Conservation (phyloP, 2,797 vertebrate genomes). For the Cyclopterus lumpus region DNA sequence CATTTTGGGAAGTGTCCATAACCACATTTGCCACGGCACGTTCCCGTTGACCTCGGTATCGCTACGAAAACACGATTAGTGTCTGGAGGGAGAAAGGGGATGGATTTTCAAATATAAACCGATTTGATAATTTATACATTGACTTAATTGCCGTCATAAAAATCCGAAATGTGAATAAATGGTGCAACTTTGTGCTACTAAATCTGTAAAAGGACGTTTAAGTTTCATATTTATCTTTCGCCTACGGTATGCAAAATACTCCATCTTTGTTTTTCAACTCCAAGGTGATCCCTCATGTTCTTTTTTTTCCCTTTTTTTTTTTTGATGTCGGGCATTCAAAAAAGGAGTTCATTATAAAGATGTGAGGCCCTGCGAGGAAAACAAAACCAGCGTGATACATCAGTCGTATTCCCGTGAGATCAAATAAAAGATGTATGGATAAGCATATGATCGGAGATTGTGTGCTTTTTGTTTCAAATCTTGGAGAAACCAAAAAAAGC, state of each 20-base stretch:
- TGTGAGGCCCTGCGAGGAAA: constrained; percentile 55
- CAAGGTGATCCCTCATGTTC: constrained; percentile 17
- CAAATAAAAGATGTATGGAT: constrained; percentile 50
- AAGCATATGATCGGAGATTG: constrained; percentile 37
- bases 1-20: constrained; percentile 37
- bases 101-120: not conserved
- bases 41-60: not conserved
- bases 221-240: not conserved
- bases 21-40: constrained; percentile 9
- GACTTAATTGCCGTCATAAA: not conserved
- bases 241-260: not conserved
- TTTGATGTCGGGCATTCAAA: constrained; percentile 23
- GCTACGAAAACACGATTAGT: not conserved
- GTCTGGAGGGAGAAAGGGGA: not conserved
- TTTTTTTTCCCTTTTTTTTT: constrained; percentile 3
- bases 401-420: constrained; percentile 51
- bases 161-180: constrained; percentile 2
- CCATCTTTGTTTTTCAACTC: constrained; percentile 21
- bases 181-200: not conserved
- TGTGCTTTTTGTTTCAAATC: constrained; percentile 51
- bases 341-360: constrained; percentile 24
- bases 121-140: not conserved
- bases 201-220: not conserved
- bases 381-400: constrained; percentile 36
- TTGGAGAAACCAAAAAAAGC: constrained; percentile 14